Evolutionary conservation across 2,888 invertebrate genomes (phyloP), one percentile per base, ranked within the genome.

Genomic region (Lasioglossum oenotherae): DNA sequence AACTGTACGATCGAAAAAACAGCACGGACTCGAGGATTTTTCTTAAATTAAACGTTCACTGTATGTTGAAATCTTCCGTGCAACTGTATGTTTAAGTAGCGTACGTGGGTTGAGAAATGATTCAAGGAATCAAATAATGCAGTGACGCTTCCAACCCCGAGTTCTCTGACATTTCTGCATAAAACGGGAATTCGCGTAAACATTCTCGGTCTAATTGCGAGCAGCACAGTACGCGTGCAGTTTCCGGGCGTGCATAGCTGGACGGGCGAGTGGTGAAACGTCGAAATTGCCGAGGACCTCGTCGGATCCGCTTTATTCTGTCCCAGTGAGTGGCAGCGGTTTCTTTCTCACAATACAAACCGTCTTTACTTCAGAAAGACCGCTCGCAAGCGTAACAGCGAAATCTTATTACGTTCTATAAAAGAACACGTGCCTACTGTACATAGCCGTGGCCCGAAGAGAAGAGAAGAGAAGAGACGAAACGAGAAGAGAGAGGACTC

Each of bases 321-420:
- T 49, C 27, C 14, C 16, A 35, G 38, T 38, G 81, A 60, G 69
- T 64, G 27, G 35, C 60, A 31, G 74, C 12, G 38, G 67, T 75
- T 79, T 74, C 80, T 87, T 88, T 87, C 89, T 88, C 88, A 78
- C 69, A 89, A 81, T 85, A 72, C 64, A 73, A 35, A 23, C 35
- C 23, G 71, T 67, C 81, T 87, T 74, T 78, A 53, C 74, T 71
- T 44, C 71, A 31, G 41, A 67, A 64, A 74, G 76, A 57, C 74
- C 78, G 81, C 69, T 74, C 67, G 79, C 53, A 41, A 84, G 73
- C 69, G 81, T 84, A 87, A 79, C 84, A 84, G 81, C 81, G 82
- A 88, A 89, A 89, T 88, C 85, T 89, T 90, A 90, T 89, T 89
- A 88, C 88, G 87, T 78, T 75, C 80, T 67, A 77, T 71, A 78